Conservation (phyloP, 2,888 invertebrate genomes). For the Andrena marginata region DNA sequence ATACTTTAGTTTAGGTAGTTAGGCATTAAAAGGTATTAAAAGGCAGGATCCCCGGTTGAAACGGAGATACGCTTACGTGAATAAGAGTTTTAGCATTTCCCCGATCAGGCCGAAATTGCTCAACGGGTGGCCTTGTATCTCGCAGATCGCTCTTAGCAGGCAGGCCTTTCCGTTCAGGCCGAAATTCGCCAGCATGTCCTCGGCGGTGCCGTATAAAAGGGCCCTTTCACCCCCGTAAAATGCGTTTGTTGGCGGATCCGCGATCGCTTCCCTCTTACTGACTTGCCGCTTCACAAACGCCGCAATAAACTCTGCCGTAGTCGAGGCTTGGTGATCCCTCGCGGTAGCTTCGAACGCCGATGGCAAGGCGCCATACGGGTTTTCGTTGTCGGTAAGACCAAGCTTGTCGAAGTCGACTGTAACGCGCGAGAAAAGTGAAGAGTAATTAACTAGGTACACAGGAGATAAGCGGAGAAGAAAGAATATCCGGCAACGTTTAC, state of each 20-base stretch:
- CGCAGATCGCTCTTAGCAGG: conserved; percentile 93
- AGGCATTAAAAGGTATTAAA: no score
- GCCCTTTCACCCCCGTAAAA: conserved; percentile 95
- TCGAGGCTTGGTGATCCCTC: conserved; percentile 79
- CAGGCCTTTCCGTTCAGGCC: conserved; percentile 94
- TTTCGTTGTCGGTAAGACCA: conserved; percentile 95
- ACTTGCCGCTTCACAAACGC: conserved; percentile 89
- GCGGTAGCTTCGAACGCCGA: conserved; percentile 90
- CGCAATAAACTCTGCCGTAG: conserved; percentile 90
- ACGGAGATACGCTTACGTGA: conserved; percentile 90
- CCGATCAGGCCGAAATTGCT: conserved; percentile 93
- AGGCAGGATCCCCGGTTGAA: neutral
- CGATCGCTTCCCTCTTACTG: conserved; percentile 84
- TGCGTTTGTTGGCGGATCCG: conserved; percentile 85
- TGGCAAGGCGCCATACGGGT: conserved; percentile 93
- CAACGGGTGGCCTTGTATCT: conserved; percentile 92
- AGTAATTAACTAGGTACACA: neutral
- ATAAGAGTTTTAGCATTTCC: conserved; percentile 92
- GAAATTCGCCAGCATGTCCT: conserved; percentile 92
- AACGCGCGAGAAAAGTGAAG: neutral
- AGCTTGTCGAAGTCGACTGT: conserved; percentile 94
- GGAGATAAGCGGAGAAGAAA: neutral
- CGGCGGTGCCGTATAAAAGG: conserved; percentile 91
- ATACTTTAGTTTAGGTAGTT: neutral
- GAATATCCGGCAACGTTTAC: conserved; percentile 80